Evolutionary conservation across 2,797 vertebrate genomes (phyloP).

Genomic region (Mus minutoides): DNA sequence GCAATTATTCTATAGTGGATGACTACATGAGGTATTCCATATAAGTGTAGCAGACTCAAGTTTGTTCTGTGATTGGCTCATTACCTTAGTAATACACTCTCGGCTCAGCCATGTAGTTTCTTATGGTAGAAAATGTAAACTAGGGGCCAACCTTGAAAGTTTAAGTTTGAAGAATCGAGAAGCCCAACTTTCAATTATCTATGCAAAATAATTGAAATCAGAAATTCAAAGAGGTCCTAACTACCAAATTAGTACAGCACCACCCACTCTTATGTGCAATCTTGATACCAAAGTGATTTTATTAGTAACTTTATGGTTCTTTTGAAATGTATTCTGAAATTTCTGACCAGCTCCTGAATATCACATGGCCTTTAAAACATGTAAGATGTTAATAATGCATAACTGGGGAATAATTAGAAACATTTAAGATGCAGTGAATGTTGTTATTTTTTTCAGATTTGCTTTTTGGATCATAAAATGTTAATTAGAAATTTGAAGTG

Average conservation of each 20-base stretch:
- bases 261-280: not conserved
- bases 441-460: constrained; percentile 57
- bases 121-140: not conserved
- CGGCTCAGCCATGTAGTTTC: not conserved
- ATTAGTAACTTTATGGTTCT: constrained; percentile 37
- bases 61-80: not conserved
- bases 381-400: constrained; percentile 52
- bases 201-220: not conserved
- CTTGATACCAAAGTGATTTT: constrained; percentile 58
- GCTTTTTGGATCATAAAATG: constrained; percentile 40
- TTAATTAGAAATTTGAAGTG: constrained; percentile 50
- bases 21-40: not conserved
- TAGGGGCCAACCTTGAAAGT: not conserved
- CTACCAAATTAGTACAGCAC: too few species aligned
- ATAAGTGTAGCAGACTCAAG: not conserved
- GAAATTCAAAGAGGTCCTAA: not conserved
- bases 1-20: not conserved
- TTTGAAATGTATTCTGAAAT: constrained; percentile 64
- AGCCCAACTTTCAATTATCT: not conserved
- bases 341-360: constrained; percentile 47
- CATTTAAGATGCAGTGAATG: constrained; percentile 62
- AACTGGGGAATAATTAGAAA: constrained; percentile 66
- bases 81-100: not conserved
- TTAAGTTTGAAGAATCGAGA: not conserved
- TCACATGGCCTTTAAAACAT: constrained; percentile 60